Evolutionary conservation across 2,113 vertebrate genomes (phyloP).

Genomic region (Istiophorus platypterus): DNA sequence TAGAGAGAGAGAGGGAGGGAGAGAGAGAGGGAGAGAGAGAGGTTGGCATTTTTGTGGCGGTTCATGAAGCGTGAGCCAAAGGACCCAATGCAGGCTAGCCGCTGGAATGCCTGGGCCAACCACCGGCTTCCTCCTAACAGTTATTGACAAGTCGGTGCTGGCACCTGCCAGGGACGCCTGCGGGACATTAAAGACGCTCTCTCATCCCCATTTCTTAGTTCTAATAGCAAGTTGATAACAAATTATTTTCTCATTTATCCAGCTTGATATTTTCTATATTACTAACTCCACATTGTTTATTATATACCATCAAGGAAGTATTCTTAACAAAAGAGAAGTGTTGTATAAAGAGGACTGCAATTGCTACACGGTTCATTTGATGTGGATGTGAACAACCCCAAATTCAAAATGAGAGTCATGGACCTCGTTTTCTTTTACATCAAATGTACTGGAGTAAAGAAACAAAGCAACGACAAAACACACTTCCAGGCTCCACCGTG

Average conservation of each 20-base stretch:
- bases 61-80: constrained; percentile 70
- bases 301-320: not conserved
- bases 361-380: constrained; percentile 6
- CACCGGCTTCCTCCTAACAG: constrained; percentile 79
- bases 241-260: not conserved
- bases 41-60: constrained; percentile 78
- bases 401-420: not conserved
- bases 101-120: constrained; percentile 82
- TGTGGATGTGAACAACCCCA: not conserved
- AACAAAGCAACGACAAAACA: not conserved
- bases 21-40: constrained; percentile 33
- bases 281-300: not conserved
- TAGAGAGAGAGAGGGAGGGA: constrained; percentile 5
- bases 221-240: not conserved
- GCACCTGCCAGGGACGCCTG: constrained; percentile 70
- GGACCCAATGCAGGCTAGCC: constrained; percentile 70
- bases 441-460: not conserved
- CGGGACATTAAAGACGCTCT: constrained; percentile 24
- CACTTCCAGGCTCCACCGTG: not conserved
- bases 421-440: not conserved
- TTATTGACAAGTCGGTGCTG: constrained; percentile 79
- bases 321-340: not conserved
- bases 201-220: not conserved
- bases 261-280: not conserved
- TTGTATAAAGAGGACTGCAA: not conserved